A percentile compares a stretch with the other conserved stretches of the same genome.
These are phyloP conservation scores for Sebastes reedi DNA, from an alignment of 2,797 vertebrate species.

Conservation along the genomic window DNA sequence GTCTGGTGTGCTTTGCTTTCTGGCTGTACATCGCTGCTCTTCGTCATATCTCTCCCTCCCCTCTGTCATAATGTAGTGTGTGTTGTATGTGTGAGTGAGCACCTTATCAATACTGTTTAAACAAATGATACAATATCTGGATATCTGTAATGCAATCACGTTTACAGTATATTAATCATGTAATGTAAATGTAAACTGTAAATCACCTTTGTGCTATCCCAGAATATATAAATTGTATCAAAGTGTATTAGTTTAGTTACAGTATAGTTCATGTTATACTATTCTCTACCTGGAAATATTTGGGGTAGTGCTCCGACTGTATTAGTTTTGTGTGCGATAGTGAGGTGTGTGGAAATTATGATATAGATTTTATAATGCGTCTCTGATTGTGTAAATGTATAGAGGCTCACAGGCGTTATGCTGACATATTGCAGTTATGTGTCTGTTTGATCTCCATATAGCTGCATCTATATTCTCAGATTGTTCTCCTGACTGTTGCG, in stretches of 20 bases:
- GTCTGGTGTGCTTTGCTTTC: slow-evolving; percentile 24
- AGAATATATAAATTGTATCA: slow-evolving; percentile 3
- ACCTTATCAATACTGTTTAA: slow-evolving; percentile 1
- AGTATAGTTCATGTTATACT: slow-evolving; percentile 5
- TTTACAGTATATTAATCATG: slow-evolving; percentile 18
- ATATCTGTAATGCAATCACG: slow-evolving; percentile 16
- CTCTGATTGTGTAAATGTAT: slow-evolving; percentile 15
- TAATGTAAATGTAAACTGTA: neutral
- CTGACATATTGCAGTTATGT: neutral
- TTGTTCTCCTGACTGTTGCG: slow-evolving; percentile 9
- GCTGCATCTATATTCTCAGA: slow-evolving; percentile 6
- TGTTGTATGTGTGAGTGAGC: slow-evolving; percentile 20
- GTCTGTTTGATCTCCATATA: neutral
- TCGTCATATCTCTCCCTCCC: neutral
- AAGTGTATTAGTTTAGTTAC: slow-evolving; percentile 35
- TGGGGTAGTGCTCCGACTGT: slow-evolving; percentile 7
- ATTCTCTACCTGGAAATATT: slow-evolving; percentile 2
- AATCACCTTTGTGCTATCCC: neutral
- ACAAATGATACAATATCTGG: slow-evolving; percentile 9
- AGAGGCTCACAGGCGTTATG: neutral
- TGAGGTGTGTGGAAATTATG: slow-evolving; percentile 20
- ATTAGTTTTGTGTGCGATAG: slow-evolving; percentile 32
- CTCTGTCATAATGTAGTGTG: neutral
- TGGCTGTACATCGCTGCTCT: slow-evolving; percentile 5
- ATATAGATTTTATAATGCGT: neutral